Evolutionary conservation across 2,797 vertebrate species (phyloP).

Genomic region (Rousettus madagascariensis): DNA sequence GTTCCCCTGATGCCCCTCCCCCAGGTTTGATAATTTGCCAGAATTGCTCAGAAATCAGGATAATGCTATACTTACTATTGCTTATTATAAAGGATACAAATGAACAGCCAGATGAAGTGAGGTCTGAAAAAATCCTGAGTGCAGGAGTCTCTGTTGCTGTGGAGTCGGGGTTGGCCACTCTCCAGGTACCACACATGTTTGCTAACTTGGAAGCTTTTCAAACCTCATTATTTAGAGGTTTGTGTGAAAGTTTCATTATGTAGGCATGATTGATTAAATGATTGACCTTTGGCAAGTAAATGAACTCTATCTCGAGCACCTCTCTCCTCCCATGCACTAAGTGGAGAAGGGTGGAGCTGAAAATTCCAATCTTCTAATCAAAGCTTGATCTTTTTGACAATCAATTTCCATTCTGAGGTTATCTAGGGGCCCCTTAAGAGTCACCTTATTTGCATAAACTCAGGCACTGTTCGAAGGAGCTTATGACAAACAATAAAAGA

Average conservation of each 20-base stretch:
- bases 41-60: background rate
- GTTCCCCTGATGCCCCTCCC: too few relatives aligned
- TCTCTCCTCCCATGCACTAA: background rate
- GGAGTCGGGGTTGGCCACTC: background rate
- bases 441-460: background rate
- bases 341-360: background rate
- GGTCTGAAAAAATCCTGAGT: background rate
- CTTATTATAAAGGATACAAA: background rate
- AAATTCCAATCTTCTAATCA: background rate
- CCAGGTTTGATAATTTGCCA: background rate
- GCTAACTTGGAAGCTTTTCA: background rate
- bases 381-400: background rate
- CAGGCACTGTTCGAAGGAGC: background rate
- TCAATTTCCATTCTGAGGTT: background rate
- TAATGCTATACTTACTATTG: background rate
- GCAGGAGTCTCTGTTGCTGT: background rate
- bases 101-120: too few relatives aligned
- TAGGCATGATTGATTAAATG: background rate
- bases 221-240: background rate
- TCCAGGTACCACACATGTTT: background rate
- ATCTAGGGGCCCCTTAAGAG: background rate
- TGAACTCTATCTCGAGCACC: background rate
- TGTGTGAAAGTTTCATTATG: background rate
- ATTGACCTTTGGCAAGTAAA: background rate
- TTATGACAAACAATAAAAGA: background rate